Percentiles rank a stretch among this genome's conserved stretches.
phyloP scores from a whole-genome alignment of 2,113 vertebrate species.

The Lanius ludovicianus region DNA sequence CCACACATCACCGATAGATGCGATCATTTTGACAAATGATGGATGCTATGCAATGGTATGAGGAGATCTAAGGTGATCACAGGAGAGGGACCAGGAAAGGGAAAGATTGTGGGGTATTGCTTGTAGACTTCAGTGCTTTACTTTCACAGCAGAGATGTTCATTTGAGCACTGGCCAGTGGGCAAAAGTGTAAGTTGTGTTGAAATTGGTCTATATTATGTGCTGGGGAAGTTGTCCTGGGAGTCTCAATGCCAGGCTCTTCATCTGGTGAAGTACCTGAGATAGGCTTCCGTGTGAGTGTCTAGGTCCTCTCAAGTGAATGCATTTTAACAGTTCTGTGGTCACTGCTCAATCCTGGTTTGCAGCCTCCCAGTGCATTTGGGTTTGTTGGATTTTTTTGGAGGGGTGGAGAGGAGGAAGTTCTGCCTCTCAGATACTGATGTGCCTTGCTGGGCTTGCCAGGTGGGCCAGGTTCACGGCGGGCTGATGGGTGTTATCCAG shows the following conservation, averaged over 20 bases:
- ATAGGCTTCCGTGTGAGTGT: accelerated
- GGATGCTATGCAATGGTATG: slow-evolving; percentile 96
- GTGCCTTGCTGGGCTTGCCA: slow-evolving; percentile 27
- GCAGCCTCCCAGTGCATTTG: background rate
- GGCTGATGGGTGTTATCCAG: slow-evolving; percentile 92
- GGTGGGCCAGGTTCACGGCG: slow-evolving; percentile 93
- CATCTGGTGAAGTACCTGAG: background rate
- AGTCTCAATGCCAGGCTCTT: background rate
- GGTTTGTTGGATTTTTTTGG: background rate
- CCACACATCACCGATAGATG: slow-evolving; percentile 93
- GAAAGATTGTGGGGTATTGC: background rate
- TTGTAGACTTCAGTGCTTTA: background rate
- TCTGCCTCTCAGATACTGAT: background rate
- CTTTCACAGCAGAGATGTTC: background rate
- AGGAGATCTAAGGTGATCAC: background rate
- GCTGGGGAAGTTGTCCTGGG: background rate
- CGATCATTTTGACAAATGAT: slow-evolving; percentile 92
- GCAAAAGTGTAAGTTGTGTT: background rate
- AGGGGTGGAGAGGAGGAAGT: background rate
- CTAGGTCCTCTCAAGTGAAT: background rate
- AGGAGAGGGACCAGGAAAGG: background rate
- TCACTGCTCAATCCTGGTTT: background rate
- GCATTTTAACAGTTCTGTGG: background rate
- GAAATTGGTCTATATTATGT: background rate
- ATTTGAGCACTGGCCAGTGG: background rate